These are phyloP conservation scores for Anolis apletophallus DNA, from an alignment of 2,797 vertebrate species.

Conservation along the genomic window DNA sequence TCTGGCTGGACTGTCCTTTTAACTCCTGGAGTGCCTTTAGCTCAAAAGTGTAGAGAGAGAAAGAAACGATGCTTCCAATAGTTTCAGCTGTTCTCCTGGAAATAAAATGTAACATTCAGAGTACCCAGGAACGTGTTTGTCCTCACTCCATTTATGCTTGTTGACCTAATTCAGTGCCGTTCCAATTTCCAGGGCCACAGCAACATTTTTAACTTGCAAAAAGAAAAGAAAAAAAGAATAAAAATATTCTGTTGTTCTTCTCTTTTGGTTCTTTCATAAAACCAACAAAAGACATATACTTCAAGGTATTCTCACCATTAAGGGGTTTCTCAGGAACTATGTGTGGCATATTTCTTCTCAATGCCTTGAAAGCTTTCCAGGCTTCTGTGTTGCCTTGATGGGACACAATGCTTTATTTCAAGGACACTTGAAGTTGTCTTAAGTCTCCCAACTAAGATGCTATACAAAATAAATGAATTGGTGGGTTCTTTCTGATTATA, in stretches of 20 bases:
- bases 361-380: slow-evolving; percentile 8
- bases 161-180: neutral
- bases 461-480: neutral
- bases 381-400: neutral
- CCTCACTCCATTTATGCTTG: neutral
- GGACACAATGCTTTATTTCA: neutral
- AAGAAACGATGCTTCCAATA: neutral
- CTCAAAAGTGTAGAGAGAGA: neutral
- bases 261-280: neutral
- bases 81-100: slow-evolving; percentile 17
- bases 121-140: neutral
- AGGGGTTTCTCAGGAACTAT: slow-evolving; percentile 24
- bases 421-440: neutral
- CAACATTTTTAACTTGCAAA: slow-evolving; percentile 13
- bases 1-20: slow-evolving; percentile 2
- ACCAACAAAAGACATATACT: neutral
- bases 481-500: neutral
- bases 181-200: slow-evolving; percentile 28
- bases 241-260: neutral
- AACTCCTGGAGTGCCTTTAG: neutral
- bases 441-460: neutral
- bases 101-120: neutral
- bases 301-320: slow-evolving; percentile 23
- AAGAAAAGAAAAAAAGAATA: slow-evolving; percentile 25
- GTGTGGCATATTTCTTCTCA: slow-evolving; percentile 28